A percentile compares a stretch with the other conserved stretches of the same genome.
phyloP scores from a whole-genome alignment of 2,797 vertebrate species.

The Gallinago solitaria region DNA sequence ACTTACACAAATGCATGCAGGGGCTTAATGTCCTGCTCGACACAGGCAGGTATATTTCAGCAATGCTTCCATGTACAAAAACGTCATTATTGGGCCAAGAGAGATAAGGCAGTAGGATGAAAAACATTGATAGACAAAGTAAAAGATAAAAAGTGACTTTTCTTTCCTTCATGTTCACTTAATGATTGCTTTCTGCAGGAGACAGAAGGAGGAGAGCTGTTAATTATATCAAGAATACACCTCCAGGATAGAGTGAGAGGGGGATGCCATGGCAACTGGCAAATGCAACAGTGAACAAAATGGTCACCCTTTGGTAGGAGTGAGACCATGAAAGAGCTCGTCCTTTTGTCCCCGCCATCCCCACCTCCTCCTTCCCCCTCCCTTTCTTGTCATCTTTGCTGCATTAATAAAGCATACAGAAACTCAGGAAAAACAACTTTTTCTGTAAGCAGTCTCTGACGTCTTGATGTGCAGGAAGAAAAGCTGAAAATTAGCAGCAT shows the following conservation, averaged over 20 bases:
- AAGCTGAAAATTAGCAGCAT: slow-evolving; percentile 67
- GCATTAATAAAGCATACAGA: slow-evolving; percentile 52
- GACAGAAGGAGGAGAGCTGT: slow-evolving; percentile 70
- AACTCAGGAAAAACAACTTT: slow-evolving; percentile 63
- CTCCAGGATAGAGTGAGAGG: slow-evolving; percentile 65
- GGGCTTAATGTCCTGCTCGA: not conserved
- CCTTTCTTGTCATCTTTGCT: not conserved
- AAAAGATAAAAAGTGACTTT: slow-evolving; percentile 7
- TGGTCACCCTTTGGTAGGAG: slow-evolving; percentile 37
- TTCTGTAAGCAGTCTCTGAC: slow-evolving; percentile 57
- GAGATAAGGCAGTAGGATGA: not conserved
- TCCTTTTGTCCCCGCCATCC: not conserved
- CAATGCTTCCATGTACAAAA: not conserved
- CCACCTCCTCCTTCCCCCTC: slow-evolving; percentile 35
- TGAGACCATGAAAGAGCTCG: slow-evolving; percentile 30
- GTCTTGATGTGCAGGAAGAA: slow-evolving; percentile 64
- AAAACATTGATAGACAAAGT: not conserved
- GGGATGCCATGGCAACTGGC: slow-evolving; percentile 84
- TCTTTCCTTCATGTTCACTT: slow-evolving; percentile 43
- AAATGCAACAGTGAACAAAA: slow-evolving; percentile 70
- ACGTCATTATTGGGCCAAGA: not conserved
- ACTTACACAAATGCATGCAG: not conserved
- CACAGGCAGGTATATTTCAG: not conserved
- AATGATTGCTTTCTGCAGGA: slow-evolving; percentile 66
- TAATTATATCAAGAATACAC: slow-evolving; percentile 78